These are phyloP conservation scores for Ptychochromis oligacanthus DNA, from an alignment of 2,113 vertebrate species.

Conservation along the genomic window DNA sequence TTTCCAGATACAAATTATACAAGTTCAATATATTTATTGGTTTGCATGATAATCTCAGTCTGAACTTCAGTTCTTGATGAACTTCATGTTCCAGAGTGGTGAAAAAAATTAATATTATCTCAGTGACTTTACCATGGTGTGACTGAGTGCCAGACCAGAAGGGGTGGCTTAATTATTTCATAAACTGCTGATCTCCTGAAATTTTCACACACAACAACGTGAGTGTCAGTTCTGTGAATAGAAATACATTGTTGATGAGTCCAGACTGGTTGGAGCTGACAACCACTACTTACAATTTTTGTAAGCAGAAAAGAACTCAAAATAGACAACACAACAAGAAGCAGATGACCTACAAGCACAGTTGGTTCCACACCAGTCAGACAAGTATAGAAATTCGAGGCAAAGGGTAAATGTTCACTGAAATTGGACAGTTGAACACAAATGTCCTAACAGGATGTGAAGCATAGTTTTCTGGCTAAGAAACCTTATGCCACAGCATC, in stretches of 20 bases:
- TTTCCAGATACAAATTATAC: not conserved
- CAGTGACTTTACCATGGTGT: not conserved
- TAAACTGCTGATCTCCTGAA: not conserved
- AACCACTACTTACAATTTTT: not conserved
- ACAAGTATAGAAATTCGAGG: not conserved
- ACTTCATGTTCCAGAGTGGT: not conserved
- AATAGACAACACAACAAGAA: not conserved
- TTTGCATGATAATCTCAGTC: not conserved
- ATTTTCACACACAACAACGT: not conserved
- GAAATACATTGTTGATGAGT: constrained; percentile 6
- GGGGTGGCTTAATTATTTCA: constrained; percentile 1
- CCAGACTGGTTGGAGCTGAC: constrained; percentile 6
- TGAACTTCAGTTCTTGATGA: constrained; percentile 1
- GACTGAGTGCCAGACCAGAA: constrained; percentile 4
- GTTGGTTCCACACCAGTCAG: not conserved
- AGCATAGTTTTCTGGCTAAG: not conserved
- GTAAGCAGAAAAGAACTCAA: not conserved
- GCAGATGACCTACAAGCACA: not conserved
- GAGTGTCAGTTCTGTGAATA: not conserved
- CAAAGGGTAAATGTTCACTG: not conserved
- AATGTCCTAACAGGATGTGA: not conserved
- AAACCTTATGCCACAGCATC: not conserved
- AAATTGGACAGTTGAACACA: not conserved
- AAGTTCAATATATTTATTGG: not conserved
- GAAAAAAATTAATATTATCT: not conserved